A percentile compares a stretch with the other conserved stretches of the same genome.
Evolutionary conservation across 2,797 vertebrate genomes (phyloP).

Genomic region (Pangasius djambal): DNA sequence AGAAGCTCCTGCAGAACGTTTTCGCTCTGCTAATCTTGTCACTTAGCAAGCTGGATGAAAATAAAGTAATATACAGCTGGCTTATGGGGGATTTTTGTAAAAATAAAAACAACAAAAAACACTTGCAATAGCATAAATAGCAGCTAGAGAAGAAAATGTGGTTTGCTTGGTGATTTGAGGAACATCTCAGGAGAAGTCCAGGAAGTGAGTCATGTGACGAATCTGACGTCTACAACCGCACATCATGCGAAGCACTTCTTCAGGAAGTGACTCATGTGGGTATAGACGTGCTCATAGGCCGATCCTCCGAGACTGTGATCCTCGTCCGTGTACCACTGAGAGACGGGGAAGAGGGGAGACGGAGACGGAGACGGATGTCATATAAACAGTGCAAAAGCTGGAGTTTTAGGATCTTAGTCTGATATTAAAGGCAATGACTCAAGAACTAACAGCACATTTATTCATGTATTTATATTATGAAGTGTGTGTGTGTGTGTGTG

Average conservation of each 20-base stretch:
- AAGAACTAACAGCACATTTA: neutral
- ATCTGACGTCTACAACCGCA: constrained; percentile 64
- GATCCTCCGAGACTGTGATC: constrained; percentile 84
- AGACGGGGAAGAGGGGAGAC: constrained; percentile 40
- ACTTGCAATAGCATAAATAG: neutral
- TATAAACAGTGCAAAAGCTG: neutral
- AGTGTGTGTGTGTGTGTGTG: neutral
- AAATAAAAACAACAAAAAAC: neutral
- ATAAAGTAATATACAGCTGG: neutral
- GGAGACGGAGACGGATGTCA: neutral
- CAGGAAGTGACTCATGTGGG: constrained; percentile 92
- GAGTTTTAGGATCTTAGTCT: neutral
- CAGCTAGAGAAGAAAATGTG: neutral
- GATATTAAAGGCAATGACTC: neutral
- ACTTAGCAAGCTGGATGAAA: neutral
- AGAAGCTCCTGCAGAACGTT: too few species aligned
- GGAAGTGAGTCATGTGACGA: constrained; percentile 89
- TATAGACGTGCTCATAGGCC: constrained; percentile 89
- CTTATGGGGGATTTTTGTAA: neutral
- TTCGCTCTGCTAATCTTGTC: neutral
- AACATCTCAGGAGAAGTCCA: constrained; percentile 79
- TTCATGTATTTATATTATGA: neutral
- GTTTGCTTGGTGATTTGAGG: neutral
- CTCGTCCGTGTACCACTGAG: constrained; percentile 96
- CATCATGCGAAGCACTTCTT: constrained; percentile 83